Evolutionary conservation across 2,113 vertebrate genomes (phyloP), one percentile per base, ranked within the genome.

Genomic region (Dissostichus mawsoni): DNA sequence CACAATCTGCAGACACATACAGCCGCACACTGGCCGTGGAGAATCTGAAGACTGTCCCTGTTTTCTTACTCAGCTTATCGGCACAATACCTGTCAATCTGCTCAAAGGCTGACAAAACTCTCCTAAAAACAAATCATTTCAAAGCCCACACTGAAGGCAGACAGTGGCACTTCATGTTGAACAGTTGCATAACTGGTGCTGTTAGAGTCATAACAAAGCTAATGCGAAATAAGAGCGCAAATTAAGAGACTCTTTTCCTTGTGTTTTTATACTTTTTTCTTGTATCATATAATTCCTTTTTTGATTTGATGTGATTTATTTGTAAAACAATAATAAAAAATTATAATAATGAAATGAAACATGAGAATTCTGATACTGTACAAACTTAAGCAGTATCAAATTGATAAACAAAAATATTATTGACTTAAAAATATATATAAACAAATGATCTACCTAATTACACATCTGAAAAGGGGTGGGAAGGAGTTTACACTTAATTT

Each of bases 71-170:
- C 25, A 58, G 52, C 65, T 23, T 45, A 75, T 58, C 56, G 0
- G 13, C 62, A 74, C 59, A 59, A 56, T 66, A 85, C 52, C 56
- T 80, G 66, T 80, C 82, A 85, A 3, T 69, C 45, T 66, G 41
- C 61, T 80, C 57, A 81, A 72, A 80, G 64, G 53, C 76, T 77
- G 68, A 87, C 81, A 86, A 76, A 82, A 78, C 62, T 29, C 36
- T 48, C 53, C 48, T 9, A 45, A 57, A 57, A 45, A 36, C 25
- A 74, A 73, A 50, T 20, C 52, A 18, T 70, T 16, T 67, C 33
- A 59, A 55, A 79, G 76, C 66, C 63, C 64, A 64, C 16, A 23
- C 25, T 64, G 41, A n/a, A 67, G 56, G 36, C 57, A 62, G 12
- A 64, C 72, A 71, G 33, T 8, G 18, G 55, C 14, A 59, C 23